phyloP scores from a whole-genome alignment of 2,113 vertebrate species.

The Tyrannus savana region DNA sequence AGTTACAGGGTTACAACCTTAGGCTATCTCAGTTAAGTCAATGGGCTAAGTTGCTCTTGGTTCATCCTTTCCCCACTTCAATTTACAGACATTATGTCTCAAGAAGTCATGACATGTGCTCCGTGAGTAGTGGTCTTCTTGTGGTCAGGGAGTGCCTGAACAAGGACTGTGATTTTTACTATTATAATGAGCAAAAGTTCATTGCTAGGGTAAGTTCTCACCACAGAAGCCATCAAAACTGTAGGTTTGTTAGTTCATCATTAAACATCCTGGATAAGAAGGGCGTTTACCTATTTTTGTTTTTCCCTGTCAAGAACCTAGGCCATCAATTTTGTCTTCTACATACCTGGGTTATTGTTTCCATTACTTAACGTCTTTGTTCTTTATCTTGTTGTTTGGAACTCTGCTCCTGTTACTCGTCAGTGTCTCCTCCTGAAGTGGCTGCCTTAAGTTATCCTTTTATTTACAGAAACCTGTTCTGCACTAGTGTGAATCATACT shows the following conservation, averaged over 20 bases:
- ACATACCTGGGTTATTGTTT: neutral
- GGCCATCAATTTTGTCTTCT: neutral
- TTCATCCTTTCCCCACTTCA: neutral
- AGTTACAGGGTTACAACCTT: neutral
- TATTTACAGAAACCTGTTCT: neutral
- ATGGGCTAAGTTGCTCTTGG: neutral
- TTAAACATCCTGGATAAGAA: neutral
- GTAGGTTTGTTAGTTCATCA: too few species aligned
- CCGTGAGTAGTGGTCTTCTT: neutral
- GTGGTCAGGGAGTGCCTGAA: neutral
- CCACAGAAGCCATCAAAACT: neutral
- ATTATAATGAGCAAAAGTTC: neutral
- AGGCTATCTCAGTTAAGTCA: too few species aligned
- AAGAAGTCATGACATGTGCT: neutral
- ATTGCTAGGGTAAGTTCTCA: neutral
- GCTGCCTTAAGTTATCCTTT: neutral
- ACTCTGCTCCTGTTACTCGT: neutral
- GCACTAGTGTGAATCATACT: neutral
- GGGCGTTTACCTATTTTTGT: neutral
- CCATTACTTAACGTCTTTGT: neutral
- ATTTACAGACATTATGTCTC: neutral
- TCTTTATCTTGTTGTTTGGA: neutral
- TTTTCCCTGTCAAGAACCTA: neutral
- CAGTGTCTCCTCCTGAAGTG: neutral
- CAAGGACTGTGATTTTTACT: neutral